Evolutionary conservation across 2,113 vertebrate genomes (phyloP), one percentile per base, ranked within the genome.

Genomic region (Dipodomys ordii): DNA sequence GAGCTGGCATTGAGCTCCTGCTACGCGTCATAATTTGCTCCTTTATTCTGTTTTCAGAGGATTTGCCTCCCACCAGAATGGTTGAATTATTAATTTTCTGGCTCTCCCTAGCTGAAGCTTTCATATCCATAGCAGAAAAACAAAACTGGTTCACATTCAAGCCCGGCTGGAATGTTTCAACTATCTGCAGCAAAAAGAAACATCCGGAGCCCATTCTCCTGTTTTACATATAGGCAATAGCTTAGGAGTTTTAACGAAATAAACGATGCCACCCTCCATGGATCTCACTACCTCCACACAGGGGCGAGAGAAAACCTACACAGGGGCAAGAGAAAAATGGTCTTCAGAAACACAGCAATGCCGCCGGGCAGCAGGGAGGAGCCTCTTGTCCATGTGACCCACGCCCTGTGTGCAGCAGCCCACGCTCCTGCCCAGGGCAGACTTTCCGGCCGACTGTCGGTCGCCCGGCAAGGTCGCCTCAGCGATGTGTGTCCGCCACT

Each of bases 161-260:
- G 71, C 73, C 68, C 60, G 72, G 84, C 39, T 83, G 67, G 30
- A 57, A 92, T 11, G 88, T 84, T 69, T 72, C 25, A 95, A 69
- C 72, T 23, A 35, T 16, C 46, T 8, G 20, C 9, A 44, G 35
- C 39, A 22, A 53, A 65, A 90, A 39, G 73, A 28, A 11, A 53
- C 49, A 18, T 10, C 90, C 90, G 57, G 90, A 90, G 27, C 60
- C 3, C 71, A 93, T 80, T 96, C 32, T 35, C 67, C 62, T 72
- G 28, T 53, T 92, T 69, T 90, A 0, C 0, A 1, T 20, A n/a
- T n/a, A n/a, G 62, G 93, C 1, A 35, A 96, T 89, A 77, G 64
- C 20, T 90, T 94, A 83, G 88, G 94, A 92, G 79, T 92, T 93
- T 92, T 92, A 62, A 91, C 87, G 53, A 71, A 94, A 77, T 30